These are phyloP conservation scores for Eristalis tenax DNA, from an alignment of 2,888 invertebrate species.

Conservation along the genomic window DNA sequence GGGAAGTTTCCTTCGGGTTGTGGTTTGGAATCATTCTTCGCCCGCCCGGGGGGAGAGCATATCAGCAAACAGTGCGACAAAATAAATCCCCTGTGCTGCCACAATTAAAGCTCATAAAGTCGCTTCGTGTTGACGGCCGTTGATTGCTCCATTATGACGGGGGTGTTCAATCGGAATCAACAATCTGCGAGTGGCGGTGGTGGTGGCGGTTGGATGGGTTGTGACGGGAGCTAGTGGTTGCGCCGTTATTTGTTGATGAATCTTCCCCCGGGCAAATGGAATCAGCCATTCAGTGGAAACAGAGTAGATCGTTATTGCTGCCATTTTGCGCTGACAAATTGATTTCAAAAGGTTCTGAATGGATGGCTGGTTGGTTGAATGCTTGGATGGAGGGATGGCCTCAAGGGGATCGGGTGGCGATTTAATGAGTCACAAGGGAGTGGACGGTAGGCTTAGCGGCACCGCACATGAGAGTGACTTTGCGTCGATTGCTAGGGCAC, in stretches of 20 bases:
- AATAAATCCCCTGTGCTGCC: constrained; percentile 56
- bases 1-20: constrained; percentile 9
- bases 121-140: constrained; percentile 22
- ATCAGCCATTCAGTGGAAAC: constrained; percentile 39
- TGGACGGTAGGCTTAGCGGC: neutral
- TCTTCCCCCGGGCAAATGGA: constrained; percentile 17
- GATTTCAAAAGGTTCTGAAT: neutral
- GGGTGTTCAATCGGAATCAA: constrained; percentile 64
- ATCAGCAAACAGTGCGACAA: constrained; percentile 58
- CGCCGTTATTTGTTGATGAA: constrained; percentile 48
- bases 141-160: constrained; percentile 59
- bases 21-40: constrained; percentile 16
- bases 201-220: neutral
- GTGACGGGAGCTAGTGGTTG: constrained; percentile 2
- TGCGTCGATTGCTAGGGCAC: neutral
- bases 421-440: neutral
- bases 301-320: constrained; percentile 17
- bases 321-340: constrained; percentile 28
- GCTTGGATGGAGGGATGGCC: neutral
- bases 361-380: too few relatives aligned
- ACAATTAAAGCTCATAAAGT: constrained; percentile 65
- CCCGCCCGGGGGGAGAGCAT: constrained; percentile 1
- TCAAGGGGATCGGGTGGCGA: neutral
- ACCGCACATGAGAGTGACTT: neutral
- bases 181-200: constrained; percentile 18